Base-by-base conservation (phyloP, 2,113 vertebrate species). In the Telmatochromis sp. region DNA sequence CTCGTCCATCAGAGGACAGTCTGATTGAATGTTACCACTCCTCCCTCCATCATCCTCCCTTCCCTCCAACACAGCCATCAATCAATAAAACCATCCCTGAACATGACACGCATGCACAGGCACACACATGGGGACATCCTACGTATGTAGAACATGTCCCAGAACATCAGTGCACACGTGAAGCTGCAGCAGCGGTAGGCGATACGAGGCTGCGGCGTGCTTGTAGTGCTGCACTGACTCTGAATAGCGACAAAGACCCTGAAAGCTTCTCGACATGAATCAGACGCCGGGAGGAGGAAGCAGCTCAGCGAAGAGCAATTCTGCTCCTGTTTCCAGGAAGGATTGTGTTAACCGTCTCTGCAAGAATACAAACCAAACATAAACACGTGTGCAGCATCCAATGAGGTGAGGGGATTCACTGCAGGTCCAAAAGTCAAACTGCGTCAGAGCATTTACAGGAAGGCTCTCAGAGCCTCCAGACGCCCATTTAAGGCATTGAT, bases 11-110 rank as follows among this genome's bases (percentile, higher is more conserved):
- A 21, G 53, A 88, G 40, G 84, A 86, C 83, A 63, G 31, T 21
- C 55, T 87, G 86, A 94, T 94, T 92, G 91, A 93, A 93, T 88
- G 60, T 86, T 90, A 86, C 86, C 81, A 60, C 86, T 83, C 42
- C 55, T 58, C 84, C 90, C 71, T 87, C 86, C n/a, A 47, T 85
- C 93, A 81, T 87, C 82, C 23, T 50, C 82, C 31, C 9, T 10
- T 84, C 53, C 57, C 80, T 90, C 87, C 58, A 55, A 54, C 11
- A 71, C 55, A 83, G 80, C 57, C 45, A 63, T 88, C 91, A 80
- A 88, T 92, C 92, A 90, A 91, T 94, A 91, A 86, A 82, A 89
- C 71, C 82, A 92, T 90, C 87, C 91, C 71, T 86, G 82, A 75
- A 84, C 85, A 71, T 4, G 54, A 86, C 75, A 37, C 65, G 17